Evolutionary conservation across 2,888 invertebrate species (phyloP), one percentile per base, ranked within the genome.

Genomic region (Nysson spinosus): DNA sequence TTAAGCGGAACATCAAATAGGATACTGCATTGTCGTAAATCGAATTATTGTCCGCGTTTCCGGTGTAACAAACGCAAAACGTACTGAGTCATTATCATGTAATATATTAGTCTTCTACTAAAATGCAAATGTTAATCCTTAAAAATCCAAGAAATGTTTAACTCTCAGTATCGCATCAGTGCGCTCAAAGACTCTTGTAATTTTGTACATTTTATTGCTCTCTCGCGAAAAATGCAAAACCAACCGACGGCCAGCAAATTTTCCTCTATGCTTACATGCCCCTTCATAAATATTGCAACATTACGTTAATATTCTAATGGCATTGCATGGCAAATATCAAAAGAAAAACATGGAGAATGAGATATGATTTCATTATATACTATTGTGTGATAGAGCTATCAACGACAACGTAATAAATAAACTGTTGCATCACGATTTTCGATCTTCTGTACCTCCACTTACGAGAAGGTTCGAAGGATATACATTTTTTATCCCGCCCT

Each of bases 321-420:
- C 56, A 71, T 74, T 51, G 68, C 62, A 71, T 71, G 75, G 54
- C 42, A 43, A 47, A 65, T 69, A 72, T 72, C 55, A 72, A 69
- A 58, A 44, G 34, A 62, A 22, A 54, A 28, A 60, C n/a, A n/a
- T 24, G 35, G 24, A 50, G 46, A 50, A 54, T 34, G 54, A 58
- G 40, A 32, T 72, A 75, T 63, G 62, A 64, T 69, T 56, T 62
- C 71, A 69, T 51, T 63, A 72, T 76, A 62, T 75, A 79, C 69
- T 82, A 82, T 78, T 79, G 77, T 83, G 82, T 82, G 82, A 79
- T 78, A 80, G 77, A 77, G 67, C 70, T 81, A 79, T 79, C 73
- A 68, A 79, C 79, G 76, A 81, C 77, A 77, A 77, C 71, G 78
- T 82, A 82, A 82, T 80, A 80, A 82, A 82, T 77, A 77, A 82